These are phyloP conservation scores for Pantherophis alleghaniensis DNA, from an alignment of 2,797 vertebrate species.

Conservation along the genomic window DNA sequence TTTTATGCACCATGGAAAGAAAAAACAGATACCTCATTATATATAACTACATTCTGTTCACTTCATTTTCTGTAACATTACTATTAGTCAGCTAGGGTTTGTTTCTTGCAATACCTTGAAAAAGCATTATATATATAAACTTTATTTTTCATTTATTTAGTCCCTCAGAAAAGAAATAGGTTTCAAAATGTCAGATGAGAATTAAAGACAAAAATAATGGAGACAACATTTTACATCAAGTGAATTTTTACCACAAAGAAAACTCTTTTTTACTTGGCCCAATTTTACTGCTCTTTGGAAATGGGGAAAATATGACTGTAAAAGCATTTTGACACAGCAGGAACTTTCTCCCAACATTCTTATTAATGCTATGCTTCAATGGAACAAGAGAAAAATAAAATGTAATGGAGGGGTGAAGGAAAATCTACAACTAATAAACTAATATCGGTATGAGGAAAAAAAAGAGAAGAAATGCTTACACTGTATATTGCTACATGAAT, in stretches of 20 bases:
- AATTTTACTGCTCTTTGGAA: background rate
- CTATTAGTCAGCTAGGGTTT: conserved; percentile 10
- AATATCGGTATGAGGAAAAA: conserved; percentile 21
- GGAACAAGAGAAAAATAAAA: conserved; percentile 38
- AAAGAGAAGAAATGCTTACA: conserved; percentile 46
- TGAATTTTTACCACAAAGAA: background rate
- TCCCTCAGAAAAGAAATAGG: conserved; percentile 24
- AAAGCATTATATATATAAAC: background rate
- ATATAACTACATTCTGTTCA: conserved; percentile 5
- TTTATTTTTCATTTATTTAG: conserved; percentile 10
- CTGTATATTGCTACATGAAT: conserved; percentile 18
- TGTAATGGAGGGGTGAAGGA: conserved; percentile 29
- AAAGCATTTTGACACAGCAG: conserved; percentile 18
- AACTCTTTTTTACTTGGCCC: background rate
- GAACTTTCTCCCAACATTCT: conserved; percentile 7
- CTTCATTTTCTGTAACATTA: conserved; percentile 18
- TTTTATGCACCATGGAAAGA: background rate
- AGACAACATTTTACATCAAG: background rate
- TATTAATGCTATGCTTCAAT: conserved; percentile 26
- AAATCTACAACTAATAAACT: conserved; percentile 46
- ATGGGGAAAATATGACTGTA: background rate
- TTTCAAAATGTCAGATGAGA: conserved; percentile 30
- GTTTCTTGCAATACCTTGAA: background rate
- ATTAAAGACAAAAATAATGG: conserved; percentile 21
- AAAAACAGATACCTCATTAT: background rate